These are phyloP conservation scores for Nemotelus nigrinus DNA, from an alignment of 2,888 invertebrate species.

Conservation along the genomic window DNA sequence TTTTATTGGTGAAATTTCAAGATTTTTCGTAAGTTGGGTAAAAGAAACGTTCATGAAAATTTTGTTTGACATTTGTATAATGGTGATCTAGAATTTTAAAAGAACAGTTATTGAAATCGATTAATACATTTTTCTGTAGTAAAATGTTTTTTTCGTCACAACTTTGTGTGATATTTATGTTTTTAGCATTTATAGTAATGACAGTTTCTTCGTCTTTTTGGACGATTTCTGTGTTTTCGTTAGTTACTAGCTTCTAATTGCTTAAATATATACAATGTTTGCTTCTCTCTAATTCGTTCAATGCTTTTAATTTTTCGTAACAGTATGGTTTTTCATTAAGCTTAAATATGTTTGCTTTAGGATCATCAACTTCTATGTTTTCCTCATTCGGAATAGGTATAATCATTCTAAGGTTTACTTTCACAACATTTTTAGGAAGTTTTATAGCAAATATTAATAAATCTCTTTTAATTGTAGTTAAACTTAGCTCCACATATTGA, in stretches of 20 bases:
- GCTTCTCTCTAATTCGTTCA: neutral
- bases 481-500: neutral
- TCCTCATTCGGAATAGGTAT: neutral
- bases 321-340: neutral
- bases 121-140: neutral
- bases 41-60: neutral
- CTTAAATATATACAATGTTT: neutral
- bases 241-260: neutral
- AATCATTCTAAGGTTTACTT: neutral
- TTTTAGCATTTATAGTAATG: neutral
- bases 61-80: neutral
- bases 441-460: neutral
- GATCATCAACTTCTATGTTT: neutral
- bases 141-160: neutral
- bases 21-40: neutral
- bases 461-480: neutral
- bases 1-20: neutral
- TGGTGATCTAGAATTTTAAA: neutral
- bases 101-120: neutral
- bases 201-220: neutral
- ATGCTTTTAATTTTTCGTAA: slow-evolving; percentile 7
- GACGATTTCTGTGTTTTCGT: neutral
- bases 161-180: neutral
- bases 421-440: neutral
- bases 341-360: neutral